Evolutionary conservation across 2,888 invertebrate genomes (phyloP).

Genomic region (Agrochola lota): DNA sequence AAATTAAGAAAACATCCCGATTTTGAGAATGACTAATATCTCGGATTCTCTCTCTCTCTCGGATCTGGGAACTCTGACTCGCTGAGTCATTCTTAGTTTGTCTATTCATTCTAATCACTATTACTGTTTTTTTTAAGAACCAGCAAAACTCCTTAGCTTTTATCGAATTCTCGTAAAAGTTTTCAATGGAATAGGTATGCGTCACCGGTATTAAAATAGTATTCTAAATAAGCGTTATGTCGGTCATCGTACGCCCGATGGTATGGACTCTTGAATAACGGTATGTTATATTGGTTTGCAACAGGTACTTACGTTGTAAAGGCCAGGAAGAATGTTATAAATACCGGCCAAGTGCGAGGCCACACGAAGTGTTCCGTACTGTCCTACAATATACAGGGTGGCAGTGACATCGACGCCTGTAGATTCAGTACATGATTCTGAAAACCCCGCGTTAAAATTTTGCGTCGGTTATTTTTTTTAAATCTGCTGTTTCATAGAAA

Average conservation of each 20-base stretch:
- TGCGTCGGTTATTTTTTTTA: no score
- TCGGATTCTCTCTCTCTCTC: no score
- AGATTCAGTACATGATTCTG: no score
- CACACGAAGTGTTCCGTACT: no score
- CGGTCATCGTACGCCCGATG: conserved; percentile 4
- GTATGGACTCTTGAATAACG: conserved; percentile 29
- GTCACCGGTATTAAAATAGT: conserved; percentile 10
- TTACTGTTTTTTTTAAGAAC: conserved; percentile 20
- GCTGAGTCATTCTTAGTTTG: neutral
- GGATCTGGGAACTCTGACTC: no score
- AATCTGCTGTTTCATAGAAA: no score
- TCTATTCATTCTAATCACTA: neutral
- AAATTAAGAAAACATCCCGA: no score
- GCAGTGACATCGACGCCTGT: no score
- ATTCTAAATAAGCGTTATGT: conserved; percentile 30
- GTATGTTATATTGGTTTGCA: conserved; percentile 14
- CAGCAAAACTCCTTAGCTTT: conserved; percentile 6
- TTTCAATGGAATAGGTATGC: conserved; percentile 24
- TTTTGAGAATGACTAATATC: no score
- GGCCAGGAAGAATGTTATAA: neutral
- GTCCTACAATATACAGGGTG: no score
- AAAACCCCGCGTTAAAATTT: no score
- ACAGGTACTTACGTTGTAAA: neutral
- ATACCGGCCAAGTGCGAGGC: no score
- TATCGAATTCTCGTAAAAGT: conserved; percentile 11